A percentile compares a stretch with the other conserved stretches of the same genome.
These are phyloP conservation scores for Semotilus atromaculatus DNA, from an alignment of 2,797 vertebrate species.

Conservation along the genomic window DNA sequence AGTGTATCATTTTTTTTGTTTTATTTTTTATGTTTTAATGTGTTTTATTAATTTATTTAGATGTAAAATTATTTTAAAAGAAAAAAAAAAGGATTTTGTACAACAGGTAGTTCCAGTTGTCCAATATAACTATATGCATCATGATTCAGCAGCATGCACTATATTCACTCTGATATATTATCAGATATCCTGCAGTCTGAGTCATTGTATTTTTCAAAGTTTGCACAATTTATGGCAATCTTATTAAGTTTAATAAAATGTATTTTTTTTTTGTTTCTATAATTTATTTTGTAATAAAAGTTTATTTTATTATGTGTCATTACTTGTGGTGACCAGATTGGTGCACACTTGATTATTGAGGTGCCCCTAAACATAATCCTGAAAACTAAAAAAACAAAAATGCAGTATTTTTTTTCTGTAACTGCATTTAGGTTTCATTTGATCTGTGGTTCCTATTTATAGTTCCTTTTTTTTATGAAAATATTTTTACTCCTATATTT, in stretches of 20 bases:
- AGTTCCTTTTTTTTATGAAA: not conserved
- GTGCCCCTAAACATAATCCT: not conserved
- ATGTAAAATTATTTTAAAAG: not conserved
- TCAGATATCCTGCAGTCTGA: not conserved
- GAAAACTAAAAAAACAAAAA: not conserved
- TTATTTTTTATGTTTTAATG: too few relatives aligned
- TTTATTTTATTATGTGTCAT: too few relatives aligned
- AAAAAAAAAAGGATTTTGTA: not conserved
- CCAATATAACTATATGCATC: not conserved
- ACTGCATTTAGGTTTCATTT: not conserved
- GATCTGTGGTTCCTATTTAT: not conserved
- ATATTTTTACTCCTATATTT: not conserved
- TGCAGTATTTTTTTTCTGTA: not conserved
- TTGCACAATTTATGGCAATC: not conserved
- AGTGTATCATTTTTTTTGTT: not conserved
- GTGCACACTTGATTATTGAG: not conserved
- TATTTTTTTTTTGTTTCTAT: too few relatives aligned
- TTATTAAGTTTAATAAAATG: too few relatives aligned
- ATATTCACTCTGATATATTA: not conserved
- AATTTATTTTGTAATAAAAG: too few relatives aligned
- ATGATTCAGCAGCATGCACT: not conserved
- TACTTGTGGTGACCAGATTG: too few relatives aligned
- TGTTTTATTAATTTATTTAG: not conserved
- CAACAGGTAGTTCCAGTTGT: not conserved
- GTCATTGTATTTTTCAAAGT: not conserved